Evolutionary conservation across 2,888 invertebrate species (phyloP), one percentile per base, ranked within the genome.

Genomic region (Athetis lepigone): DNA sequence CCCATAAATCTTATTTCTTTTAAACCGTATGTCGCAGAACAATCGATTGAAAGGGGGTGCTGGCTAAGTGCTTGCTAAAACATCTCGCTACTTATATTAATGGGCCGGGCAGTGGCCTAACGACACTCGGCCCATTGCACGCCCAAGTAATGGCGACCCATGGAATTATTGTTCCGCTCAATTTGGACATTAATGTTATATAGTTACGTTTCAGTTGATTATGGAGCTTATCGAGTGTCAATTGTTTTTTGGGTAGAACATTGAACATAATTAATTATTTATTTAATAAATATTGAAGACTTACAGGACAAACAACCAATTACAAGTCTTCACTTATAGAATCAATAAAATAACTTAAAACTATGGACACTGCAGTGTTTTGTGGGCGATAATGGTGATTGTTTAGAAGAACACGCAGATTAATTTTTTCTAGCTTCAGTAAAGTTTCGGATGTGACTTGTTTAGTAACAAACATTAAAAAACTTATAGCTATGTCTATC

Each of bases 71-170:
- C 85, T 82, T 67, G 71, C 82, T 80, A 83, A 87, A 86, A 85
- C 84, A 83, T 79, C 79, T 75, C 77, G 72, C 74, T 80, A 80
- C 81, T 82, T 83, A 81, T 84, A 82, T 83, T 87, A 87, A 88
- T 88, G 84, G 82, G 72, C 57, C 79, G 82, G 85, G 86, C 75
- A 71, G 81, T 63, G 79, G 75, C 77, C 74, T 82, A 85, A 85
- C 83, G 79, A 82, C 72, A 71, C 76, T 83, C 84, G 87, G 82
- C 78, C 89, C 88, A 90, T 89, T 92, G 88, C 77, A 77, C 76
- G 71, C 56, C 59, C 67, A 65, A 83, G 80, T 88, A 83, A 84
- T 85, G 77, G 82, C 74, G 71, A 54, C 67, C 81, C 78, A 83
- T 83, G 82, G 87, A 86, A 87, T 87, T 87, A 86, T 88, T 82